Evolutionary conservation across 2,888 invertebrate species (phyloP).

Genomic region (Xanthia icteritia): DNA sequence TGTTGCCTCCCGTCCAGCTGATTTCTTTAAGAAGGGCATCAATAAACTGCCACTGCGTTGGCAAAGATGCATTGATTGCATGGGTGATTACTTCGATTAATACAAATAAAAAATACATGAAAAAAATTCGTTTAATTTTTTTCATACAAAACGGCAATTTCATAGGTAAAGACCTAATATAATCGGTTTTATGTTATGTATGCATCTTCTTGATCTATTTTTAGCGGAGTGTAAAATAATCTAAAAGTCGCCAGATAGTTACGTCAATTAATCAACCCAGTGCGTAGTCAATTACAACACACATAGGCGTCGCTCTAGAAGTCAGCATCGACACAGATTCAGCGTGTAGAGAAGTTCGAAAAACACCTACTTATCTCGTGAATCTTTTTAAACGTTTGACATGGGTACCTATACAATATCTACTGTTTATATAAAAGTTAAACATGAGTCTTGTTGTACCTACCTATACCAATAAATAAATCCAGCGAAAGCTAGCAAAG

Average conservation of each 20-base stretch:
- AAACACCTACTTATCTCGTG: neutral
- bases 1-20: too few relatives aligned
- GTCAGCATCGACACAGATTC: neutral
- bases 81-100: too few relatives aligned
- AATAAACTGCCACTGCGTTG: too few relatives aligned
- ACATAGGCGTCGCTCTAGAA: slow-evolving; percentile 12
- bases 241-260: neutral
- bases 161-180: too few relatives aligned
- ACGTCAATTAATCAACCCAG: slow-evolving; percentile 15
- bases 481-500: slow-evolving; percentile 34
- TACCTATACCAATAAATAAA: slow-evolving; percentile 9
- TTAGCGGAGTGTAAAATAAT: neutral
- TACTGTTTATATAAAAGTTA: too few relatives aligned
- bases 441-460: too few relatives aligned
- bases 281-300: slow-evolving; percentile 28
- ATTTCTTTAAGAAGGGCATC: too few relatives aligned
- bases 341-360: slow-evolving; percentile 7
- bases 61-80: too few relatives aligned
- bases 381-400: neutral
- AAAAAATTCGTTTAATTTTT: too few relatives aligned
- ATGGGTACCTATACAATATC: neutral
- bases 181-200: slow-evolving; percentile 4
- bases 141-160: too few relatives aligned
- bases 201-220: neutral
- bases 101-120: too few relatives aligned